Percentiles rank a stretch among this genome's conserved stretches.
Conservation (phyloP, 2,797 vertebrate genomes). For the Synaphobranchus kaupii region DNA sequence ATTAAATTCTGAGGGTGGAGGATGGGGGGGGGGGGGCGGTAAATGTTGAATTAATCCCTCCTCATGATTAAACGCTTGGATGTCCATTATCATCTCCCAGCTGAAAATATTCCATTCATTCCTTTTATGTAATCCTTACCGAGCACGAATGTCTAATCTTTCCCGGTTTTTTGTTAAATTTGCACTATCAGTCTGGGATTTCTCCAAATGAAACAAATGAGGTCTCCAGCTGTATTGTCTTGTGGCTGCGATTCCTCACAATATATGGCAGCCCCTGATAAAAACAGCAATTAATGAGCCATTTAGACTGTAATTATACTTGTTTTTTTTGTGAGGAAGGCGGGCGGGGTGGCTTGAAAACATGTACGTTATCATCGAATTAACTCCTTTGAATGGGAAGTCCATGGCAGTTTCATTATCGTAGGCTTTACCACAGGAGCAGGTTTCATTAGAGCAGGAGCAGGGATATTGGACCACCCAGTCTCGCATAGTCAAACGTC, state of each 20-base stretch:
- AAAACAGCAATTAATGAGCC: background rate
- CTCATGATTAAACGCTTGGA: slow-evolving; percentile 7
- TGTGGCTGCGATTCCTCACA: background rate
- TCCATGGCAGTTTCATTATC: background rate
- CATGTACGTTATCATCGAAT: background rate
- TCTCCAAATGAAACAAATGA: background rate
- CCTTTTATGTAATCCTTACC: slow-evolving; percentile 3
- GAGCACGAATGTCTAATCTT: background rate
- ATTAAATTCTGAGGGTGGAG: slow-evolving; percentile 46
- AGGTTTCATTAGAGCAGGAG: too few species aligned
- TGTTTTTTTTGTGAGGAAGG: background rate
- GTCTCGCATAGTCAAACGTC: too few species aligned
- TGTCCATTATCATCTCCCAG: slow-evolving; percentile 2
- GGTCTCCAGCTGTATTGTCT: background rate
- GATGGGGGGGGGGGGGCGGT: background rate
- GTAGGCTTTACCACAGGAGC: background rate
- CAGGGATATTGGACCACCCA: too few species aligned
- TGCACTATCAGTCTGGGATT: background rate
- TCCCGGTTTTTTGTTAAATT: slow-evolving; percentile 1
- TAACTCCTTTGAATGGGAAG: background rate
- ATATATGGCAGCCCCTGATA: background rate
- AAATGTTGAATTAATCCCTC: slow-evolving; percentile 5
- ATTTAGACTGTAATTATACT: slow-evolving; percentile 10
- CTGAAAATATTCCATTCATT: background rate
- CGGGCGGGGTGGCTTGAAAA: background rate